Conservation (phyloP, 2,113 vertebrate genomes). For the Corvus cornix region DNA sequence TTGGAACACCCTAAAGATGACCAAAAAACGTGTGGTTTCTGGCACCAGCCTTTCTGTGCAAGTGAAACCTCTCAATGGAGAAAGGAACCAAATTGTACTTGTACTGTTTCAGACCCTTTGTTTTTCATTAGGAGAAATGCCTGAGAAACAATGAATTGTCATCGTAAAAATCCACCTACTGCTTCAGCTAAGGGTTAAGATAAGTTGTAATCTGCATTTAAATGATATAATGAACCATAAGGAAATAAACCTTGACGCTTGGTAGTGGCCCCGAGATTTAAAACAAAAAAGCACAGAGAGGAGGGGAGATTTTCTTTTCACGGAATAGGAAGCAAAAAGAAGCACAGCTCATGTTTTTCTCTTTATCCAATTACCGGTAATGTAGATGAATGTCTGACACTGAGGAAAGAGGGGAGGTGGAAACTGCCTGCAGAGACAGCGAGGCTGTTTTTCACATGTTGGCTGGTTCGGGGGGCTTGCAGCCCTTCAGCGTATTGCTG, state of each 20-base stretch:
- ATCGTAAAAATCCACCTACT: not conserved
- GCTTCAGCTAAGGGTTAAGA: not conserved
- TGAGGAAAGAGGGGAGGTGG: not conserved
- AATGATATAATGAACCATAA: not conserved
- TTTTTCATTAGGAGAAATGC: constrained; percentile 16
- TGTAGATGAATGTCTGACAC: not conserved
- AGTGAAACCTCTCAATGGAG: constrained; percentile 36
- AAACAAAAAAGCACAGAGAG: not conserved
- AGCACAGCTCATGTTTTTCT: not conserved
- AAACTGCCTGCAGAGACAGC: not conserved
- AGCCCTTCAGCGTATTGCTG: not conserved
- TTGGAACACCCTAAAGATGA: constrained; percentile 56
- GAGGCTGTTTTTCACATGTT: not conserved
- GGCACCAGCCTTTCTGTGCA: not conserved
- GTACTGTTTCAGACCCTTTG: constrained; percentile 16
- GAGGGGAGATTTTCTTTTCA: not conserved
- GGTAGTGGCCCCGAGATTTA: not conserved
- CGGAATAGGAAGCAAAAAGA: not conserved
- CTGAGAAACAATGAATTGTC: constrained; percentile 21
- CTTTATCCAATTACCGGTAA: constrained; percentile 14
- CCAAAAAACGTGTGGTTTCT: constrained; percentile 54
- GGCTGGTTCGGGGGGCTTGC: not conserved
- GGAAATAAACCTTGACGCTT: not conserved
- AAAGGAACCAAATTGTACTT: not conserved
- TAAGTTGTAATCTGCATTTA: not conserved